Evolutionary conservation across 2,113 vertebrate species (phyloP).

Genomic region (Mormyrus lacerda): DNA sequence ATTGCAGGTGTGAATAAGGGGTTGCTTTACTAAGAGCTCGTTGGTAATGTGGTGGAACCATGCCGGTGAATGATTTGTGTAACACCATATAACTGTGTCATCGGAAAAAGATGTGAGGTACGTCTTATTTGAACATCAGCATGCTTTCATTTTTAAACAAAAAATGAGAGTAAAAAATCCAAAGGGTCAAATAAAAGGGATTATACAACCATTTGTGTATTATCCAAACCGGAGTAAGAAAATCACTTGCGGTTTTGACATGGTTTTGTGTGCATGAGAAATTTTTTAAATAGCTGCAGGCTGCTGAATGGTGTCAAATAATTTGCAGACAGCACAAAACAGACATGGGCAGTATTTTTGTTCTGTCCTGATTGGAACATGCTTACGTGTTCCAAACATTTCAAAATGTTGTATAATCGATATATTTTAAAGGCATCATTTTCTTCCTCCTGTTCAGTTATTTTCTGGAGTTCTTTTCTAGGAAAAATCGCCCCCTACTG

Average conservation of each 20-base stretch:
- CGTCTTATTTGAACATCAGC: slow-evolving; percentile 16
- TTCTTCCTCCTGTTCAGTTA: slow-evolving; percentile 23
- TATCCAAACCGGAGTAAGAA: neutral
- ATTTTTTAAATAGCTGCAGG: neutral
- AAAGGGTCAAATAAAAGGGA: slow-evolving; percentile 1
- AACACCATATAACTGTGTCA: slow-evolving; percentile 15
- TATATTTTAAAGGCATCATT: slow-evolving; percentile 14
- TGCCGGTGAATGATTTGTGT: slow-evolving; percentile 43
- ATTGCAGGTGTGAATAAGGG: neutral
- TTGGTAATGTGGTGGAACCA: slow-evolving; percentile 24
- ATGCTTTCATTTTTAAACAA: slow-evolving; percentile 2
- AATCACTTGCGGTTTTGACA: neutral
- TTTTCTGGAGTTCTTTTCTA: slow-evolving; percentile 43
- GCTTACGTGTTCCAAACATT: neutral
- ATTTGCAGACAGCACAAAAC: neutral
- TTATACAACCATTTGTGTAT: neutral
- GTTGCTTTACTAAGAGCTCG: slow-evolving; percentile 9
- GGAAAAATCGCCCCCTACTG: slow-evolving; percentile 48
- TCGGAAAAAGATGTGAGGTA: slow-evolving; percentile 14
- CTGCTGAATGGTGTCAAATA: neutral
- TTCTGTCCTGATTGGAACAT: neutral
- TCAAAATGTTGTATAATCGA: slow-evolving; percentile 6
- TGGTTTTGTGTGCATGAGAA: slow-evolving; percentile 10
- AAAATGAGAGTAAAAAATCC: neutral
- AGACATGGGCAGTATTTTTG: neutral